Conservation (phyloP, 2,113 vertebrate genomes). For the Gymnarchus niloticus region DNA sequence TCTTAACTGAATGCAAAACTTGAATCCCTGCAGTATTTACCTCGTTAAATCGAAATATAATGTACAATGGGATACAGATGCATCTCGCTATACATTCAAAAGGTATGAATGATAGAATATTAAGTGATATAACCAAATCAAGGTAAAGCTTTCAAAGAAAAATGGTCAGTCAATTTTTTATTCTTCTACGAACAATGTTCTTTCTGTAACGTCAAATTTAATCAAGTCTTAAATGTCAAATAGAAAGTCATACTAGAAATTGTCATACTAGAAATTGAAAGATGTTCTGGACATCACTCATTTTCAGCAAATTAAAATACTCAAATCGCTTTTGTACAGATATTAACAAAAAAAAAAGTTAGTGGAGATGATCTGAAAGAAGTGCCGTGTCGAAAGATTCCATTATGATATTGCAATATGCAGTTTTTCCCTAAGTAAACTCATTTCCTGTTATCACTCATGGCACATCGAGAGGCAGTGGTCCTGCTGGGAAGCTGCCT, state of each 20-base stretch:
- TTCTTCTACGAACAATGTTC: background rate
- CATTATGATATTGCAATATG: conserved; percentile 60
- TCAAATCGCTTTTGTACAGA: background rate
- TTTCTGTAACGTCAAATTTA: background rate
- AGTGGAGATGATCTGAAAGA: conserved; percentile 21
- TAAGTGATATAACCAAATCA: background rate
- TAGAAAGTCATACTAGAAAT: too few species aligned
- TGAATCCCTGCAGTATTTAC: background rate
- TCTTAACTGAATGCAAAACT: background rate
- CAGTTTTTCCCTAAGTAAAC: conserved; percentile 60
- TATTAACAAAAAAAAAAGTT: background rate
- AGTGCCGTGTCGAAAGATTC: conserved; percentile 57
- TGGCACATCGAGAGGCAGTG: conserved; percentile 49
- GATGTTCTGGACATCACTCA: background rate
- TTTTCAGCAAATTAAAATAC: background rate
- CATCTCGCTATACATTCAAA: background rate
- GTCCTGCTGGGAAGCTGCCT: conserved; percentile 56
- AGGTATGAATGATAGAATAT: background rate
- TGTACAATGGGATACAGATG: background rate
- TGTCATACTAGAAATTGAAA: background rate
- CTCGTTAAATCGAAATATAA: background rate
- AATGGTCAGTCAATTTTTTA: background rate
- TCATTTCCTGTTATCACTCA: conserved; percentile 59
- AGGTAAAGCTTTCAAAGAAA: too few species aligned
- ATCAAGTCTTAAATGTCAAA: too few species aligned